These are phyloP conservation scores for Luidia sarsii DNA, from an alignment of 53 echinoderm and acorn worm genomes.

Conservation along the genomic window DNA sequence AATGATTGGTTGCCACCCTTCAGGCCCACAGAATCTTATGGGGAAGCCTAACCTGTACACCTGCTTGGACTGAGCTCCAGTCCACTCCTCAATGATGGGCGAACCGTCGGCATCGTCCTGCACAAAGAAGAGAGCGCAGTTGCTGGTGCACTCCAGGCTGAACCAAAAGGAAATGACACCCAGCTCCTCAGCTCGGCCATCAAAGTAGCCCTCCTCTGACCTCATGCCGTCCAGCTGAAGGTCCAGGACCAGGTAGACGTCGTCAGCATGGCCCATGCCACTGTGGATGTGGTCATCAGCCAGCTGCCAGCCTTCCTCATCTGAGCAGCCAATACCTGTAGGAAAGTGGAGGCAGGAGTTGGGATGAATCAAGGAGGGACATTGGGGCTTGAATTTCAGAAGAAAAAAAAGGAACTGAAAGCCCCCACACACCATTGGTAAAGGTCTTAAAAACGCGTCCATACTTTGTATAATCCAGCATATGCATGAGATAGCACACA, in stretches of 20 bases:
- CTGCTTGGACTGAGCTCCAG: conserved; percentile 48
- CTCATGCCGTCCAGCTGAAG: conserved; percentile 69
- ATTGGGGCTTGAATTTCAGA: too few relatives aligned
- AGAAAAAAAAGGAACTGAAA: too few relatives aligned
- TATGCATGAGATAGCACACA: too few relatives aligned
- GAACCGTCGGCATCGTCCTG: conserved; percentile 61
- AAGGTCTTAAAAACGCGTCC: too few relatives aligned
- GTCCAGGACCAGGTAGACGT: conserved; percentile 83
- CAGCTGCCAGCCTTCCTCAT: conserved; percentile 79
- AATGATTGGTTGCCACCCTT: too few relatives aligned
- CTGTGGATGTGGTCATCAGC: conserved; percentile 85
- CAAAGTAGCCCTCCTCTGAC: conserved; percentile 66
- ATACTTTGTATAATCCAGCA: too few relatives aligned
- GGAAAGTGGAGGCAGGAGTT: too few relatives aligned
- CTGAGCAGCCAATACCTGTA: conserved; percentile 70
- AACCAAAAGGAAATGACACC: conserved; percentile 82
- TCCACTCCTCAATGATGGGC: conserved; percentile 79
- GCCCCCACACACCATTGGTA: too few relatives aligned
- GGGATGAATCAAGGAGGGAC: too few relatives aligned
- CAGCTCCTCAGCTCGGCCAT: conserved; percentile 79
- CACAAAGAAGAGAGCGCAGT: conserved; percentile 86
- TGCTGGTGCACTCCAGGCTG: conserved; percentile 72
- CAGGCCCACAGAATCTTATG: too few relatives aligned
- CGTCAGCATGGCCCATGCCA: conserved; percentile 81
- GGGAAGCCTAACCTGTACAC: conserved; percentile 59